Evolutionary conservation across 2,888 invertebrate species (phyloP), one percentile per base, ranked within the genome.

Genomic region (Drosophila nr. medialis): DNA sequence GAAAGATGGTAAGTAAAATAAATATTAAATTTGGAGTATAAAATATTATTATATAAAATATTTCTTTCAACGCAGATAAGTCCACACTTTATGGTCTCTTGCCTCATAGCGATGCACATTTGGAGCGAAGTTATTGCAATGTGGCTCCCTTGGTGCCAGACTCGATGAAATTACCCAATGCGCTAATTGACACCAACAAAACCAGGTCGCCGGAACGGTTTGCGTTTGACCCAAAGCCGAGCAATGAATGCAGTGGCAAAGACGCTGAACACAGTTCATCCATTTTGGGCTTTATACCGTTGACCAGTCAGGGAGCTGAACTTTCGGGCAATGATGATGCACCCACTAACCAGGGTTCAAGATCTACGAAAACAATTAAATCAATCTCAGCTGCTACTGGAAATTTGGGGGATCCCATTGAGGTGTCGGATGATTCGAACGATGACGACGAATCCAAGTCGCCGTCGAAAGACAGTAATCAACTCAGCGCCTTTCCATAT

Each of bases 101-200:
- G 36, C 49, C 66, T 4, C 40, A 61, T 1, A 2, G 58, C 6
- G 77, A 69, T 8, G n/a, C 63, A 2, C 51, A 69, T n/a, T 32
- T 72, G 6, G 91, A 92, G 38, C 88, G 89, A 11, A 91, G 74
- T 48, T 92, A 91, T 73, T 92, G 93, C 59, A 93, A 92, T 81
- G 92, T 93, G 3, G 93, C 93, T 18, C 92, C 93, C 4, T 65
- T 93, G 18, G 90, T 93, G 2, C 92, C 93, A 1, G 92, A 92
- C 18, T 91, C 91, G 0, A 85, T 92, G 75, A 91, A 91, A 72
- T 64, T 89, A n/a, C 30, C 69, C 29, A 56, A 63, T 30, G 49
- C 75, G 0, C 58, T 71, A 27, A 27, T 48, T 18, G 59, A 68
- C 7, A 49, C 29, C 5, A 50, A 29, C 13, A 66, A 54, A 13